These are phyloP conservation scores for Caenorhabditis sinica DNA, from an alignment of 2,888 invertebrate genomes.

Conservation along the genomic window DNA sequence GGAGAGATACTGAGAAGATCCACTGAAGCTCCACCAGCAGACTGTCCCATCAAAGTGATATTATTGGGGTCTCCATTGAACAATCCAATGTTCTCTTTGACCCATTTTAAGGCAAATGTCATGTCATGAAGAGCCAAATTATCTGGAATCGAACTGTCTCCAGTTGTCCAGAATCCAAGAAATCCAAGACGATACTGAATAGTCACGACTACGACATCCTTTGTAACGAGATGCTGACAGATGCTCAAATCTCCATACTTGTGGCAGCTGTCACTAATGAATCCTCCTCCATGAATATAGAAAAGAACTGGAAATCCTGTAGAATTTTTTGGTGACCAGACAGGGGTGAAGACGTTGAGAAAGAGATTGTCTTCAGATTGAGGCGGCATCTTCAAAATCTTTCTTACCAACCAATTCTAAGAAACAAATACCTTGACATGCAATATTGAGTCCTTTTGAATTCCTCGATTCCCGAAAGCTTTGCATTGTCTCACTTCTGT, in stretches of 20 bases:
- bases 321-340: constrained; percentile 62
- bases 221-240: constrained; percentile 67
- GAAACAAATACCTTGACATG: constrained; percentile 34
- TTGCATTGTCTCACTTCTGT: constrained; percentile 66
- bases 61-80: constrained; percentile 71
- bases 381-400: constrained; percentile 15
- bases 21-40: constrained; percentile 71
- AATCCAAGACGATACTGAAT: constrained; percentile 77
- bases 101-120: constrained; percentile 73
- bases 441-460: constrained; percentile 63
- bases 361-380: constrained; percentile 73
- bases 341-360: constrained; percentile 75
- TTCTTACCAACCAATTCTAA: neutral
- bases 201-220: constrained; percentile 74
- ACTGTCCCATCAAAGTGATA: constrained; percentile 74
- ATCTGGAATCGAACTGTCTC: constrained; percentile 69
- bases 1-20: constrained; percentile 72
- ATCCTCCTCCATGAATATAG: constrained; percentile 75
- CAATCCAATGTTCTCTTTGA: constrained; percentile 64
- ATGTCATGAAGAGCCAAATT: constrained; percentile 73
- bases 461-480: constrained; percentile 67
- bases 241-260: constrained; percentile 74
- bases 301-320: constrained; percentile 72
- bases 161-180: constrained; percentile 75
- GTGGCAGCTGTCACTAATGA: constrained; percentile 67